Evolutionary conservation across 1,140 invertebrate genomes (phyloP), one percentile per base, ranked within the genome.

Genomic region (Brachionus asplanchnoidis): DNA sequence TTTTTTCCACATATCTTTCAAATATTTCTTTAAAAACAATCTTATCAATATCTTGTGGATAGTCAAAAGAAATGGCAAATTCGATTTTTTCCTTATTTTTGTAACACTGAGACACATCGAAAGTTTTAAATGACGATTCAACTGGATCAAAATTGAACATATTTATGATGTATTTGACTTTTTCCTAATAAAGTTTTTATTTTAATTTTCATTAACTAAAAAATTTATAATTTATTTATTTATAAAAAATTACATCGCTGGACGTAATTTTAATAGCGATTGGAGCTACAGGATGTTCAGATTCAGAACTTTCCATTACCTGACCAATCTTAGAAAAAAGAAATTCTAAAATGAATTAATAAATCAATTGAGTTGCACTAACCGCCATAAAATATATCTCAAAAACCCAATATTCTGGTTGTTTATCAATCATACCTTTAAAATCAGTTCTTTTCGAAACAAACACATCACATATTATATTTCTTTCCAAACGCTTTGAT

Each of bases 381-480:
- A 82, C 79, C 5, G 79, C 53, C 79, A 82, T 82, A n/a, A 82
- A 65, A 68, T 65, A 66, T 14, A 82, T 60, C 23, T 82, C 79
- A 82, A 68, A 60, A 65, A 82, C 65, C 79, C 79, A 82, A 68
- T 65, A 82, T 20, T 40, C 23, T 17, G 79, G 53, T 68, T 82
- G 53, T 68, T 14, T 44, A 12, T 20, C 53, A 2, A 12, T 3
- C 1, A 65, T 28, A 11, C 17, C 56, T 68, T 82, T 40, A 26
- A 65, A 65, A 44, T 82, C 79, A 11, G 79, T 82, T 60, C 79
- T 42, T 65, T 82, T 82, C n/a, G 79, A 82, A 20, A 82, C 79
- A 44, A 42, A 82, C 9, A 82, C 79, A 82, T 82, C 79, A 46
- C 79, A 82, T 23, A 17, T 46, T 17, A 82, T 82, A 6, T 53